Evolutionary conservation across 64 coral and sea anemone species (phyloP).

Genomic region (Stichodactyla mertensii): DNA sequence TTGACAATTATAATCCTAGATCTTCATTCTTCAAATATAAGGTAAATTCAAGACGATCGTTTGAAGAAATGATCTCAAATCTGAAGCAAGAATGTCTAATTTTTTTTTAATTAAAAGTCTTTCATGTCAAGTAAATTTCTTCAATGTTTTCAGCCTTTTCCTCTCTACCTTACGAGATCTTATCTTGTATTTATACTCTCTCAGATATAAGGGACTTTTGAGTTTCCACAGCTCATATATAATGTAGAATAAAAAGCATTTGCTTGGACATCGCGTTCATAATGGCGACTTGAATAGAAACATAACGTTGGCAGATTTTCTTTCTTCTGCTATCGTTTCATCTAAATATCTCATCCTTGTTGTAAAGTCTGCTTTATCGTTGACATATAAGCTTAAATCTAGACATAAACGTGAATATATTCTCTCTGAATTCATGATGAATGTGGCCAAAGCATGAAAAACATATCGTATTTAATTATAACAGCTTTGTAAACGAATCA

Average conservation of each 20-base stretch:
- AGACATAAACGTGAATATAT: neutral
- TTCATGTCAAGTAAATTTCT: neutral
- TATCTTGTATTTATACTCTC: neutral
- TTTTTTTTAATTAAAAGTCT: neutral
- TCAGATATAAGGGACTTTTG: neutral
- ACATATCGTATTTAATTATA: neutral
- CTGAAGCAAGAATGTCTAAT: neutral
- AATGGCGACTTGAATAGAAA: conserved; percentile 6
- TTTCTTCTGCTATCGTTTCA: neutral
- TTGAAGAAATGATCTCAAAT: neutral
- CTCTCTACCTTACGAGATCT: neutral
- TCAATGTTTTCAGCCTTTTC: neutral
- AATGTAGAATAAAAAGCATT: neutral
- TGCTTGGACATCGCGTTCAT: neutral
- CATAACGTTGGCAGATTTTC: neutral
- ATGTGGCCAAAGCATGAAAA: too few relatives aligned
- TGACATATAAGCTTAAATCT: neutral
- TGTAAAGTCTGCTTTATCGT: neutral
- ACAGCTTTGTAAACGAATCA: neutral
- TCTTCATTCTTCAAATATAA: neutral
- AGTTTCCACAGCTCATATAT: neutral
- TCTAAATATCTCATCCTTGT: neutral
- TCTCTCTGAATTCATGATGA: neutral
- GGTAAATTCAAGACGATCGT: neutral
- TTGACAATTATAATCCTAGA: neutral